Evolutionary conservation across 1,140 invertebrate genomes (phyloP).

Genomic region (Diprion similis): DNA sequence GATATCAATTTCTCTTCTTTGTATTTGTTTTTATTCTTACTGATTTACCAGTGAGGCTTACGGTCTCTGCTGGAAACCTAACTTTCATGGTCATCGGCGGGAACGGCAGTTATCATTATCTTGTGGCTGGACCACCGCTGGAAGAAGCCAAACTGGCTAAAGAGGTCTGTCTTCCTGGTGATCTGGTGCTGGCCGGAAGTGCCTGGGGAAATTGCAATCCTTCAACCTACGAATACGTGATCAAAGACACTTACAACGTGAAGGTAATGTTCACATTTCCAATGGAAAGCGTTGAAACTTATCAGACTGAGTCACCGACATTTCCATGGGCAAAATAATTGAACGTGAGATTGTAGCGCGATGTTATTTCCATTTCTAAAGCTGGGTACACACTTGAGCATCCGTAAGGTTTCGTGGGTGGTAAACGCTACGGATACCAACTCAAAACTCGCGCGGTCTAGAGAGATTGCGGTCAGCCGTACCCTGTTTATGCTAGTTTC

Average conservation of each 20-base stretch:
- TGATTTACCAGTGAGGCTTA: slow-evolving; percentile 33
- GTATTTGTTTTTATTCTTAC: too few relatives aligned
- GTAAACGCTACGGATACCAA: too few relatives aligned
- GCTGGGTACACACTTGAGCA: too few relatives aligned
- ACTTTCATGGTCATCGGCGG: slow-evolving; percentile 43
- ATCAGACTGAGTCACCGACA: not conserved
- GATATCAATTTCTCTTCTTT: not conserved
- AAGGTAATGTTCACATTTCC: slow-evolving; percentile 27
- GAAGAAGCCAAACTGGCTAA: slow-evolving; percentile 31
- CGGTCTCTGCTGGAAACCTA: slow-evolving; percentile 40
- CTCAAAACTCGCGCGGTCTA: too few relatives aligned
- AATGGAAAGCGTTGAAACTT: not conserved
- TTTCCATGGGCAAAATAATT: not conserved
- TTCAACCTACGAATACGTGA: slow-evolving; percentile 35
- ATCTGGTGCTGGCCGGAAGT: slow-evolving; percentile 34
- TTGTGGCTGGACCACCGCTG: slow-evolving; percentile 40
- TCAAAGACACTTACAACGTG: slow-evolving; percentile 30
- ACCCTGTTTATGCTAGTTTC: too few relatives aligned
- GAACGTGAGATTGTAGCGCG: not conserved
- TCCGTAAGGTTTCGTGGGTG: too few relatives aligned
- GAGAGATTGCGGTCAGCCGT: too few relatives aligned
- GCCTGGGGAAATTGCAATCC: slow-evolving; percentile 35
- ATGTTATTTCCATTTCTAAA: too few relatives aligned
- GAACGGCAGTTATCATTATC: slow-evolving; percentile 31
- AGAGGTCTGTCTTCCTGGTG: slow-evolving; percentile 26